Evolutionary conservation across 2,113 vertebrate genomes (phyloP), one percentile per base, ranked within the genome.

Genomic region (Colistium nudipinnis): DNA sequence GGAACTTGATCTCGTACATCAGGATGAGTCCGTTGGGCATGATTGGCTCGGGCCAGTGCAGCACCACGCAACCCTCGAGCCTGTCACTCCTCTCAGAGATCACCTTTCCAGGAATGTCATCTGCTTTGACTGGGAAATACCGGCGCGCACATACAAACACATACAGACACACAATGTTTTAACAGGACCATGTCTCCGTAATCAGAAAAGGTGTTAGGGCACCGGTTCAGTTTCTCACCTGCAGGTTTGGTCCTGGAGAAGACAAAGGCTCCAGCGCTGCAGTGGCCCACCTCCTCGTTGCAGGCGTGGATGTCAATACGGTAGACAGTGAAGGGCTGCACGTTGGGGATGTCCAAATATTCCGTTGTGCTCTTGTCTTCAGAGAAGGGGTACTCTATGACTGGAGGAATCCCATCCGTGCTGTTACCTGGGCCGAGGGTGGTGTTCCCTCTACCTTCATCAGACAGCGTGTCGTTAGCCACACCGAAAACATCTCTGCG

Each of bases 301-400:
- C 98, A 99, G 75, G 96, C 97, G 57, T 99, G 98, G 41, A 99
- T 95, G 74, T 99, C 96, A 0, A 99, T 96, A 63, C 96, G 96
- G 90, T 99, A 99, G 6, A 97, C 90, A 0, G 98, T 98, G 66
- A 99, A 99, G 25, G 96, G 96, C 53, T 87, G 92, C 61, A 99
- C 92, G 67, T 94, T 90, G 2, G 92, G 91, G 61, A 99, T 98
- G 2, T 98, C 95, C 0, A 95, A 94, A 41, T 88, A 91, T 80
- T 98, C 97, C 33, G 91, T 87, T 61, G 88, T 82, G 39, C 94
- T 94, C 70, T 90, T 95, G 65, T 88, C 93, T 77, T 98, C 94
- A 0, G 81, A 93, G 90, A 99, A 98, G 0, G 94, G 94, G 76
- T 93, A 96, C 43, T 98, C 96, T 12, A 83, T 86, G 31, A 95